These are phyloP conservation scores for Caerostris extrusa DNA, from an alignment of 1,140 invertebrate species.

Conservation along the genomic window DNA sequence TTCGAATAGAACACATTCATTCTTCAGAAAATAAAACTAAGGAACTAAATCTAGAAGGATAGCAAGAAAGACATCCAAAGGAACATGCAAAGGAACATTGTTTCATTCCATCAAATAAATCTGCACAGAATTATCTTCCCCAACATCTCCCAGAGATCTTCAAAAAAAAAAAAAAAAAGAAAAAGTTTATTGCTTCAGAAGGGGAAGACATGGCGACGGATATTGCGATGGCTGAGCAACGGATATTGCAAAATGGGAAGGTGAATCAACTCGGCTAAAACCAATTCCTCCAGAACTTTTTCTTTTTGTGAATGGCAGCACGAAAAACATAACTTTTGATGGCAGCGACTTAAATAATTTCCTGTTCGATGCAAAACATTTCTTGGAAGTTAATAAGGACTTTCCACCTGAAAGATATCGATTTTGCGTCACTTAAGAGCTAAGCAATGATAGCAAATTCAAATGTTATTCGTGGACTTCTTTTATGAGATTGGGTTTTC, in stretches of 20 bases:
- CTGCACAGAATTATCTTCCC: neutral
- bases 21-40: too few species aligned
- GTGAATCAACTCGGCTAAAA: neutral
- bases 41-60: too few species aligned
- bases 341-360: conserved; percentile 20
- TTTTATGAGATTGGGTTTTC: neutral
- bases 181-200: neutral
- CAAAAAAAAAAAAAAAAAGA: neutral
- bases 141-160: neutral
- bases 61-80: too few species aligned
- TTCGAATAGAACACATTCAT: too few species aligned
- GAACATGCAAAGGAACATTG: neutral
- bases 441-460: neutral
- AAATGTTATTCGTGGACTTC: neutral
- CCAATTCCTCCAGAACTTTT: neutral
- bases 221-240: neutral
- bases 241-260: conserved; percentile 26
- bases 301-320: neutral
- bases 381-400: neutral
- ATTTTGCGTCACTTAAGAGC: neutral
- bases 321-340: conserved; percentile 9
- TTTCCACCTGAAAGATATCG: neutral
- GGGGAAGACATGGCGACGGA: neutral
- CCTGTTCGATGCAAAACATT: conserved; percentile 8
- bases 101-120: neutral